phyloP scores from a whole-genome alignment of 2,888 invertebrate genomes.

The Griposia aprilina region DNA sequence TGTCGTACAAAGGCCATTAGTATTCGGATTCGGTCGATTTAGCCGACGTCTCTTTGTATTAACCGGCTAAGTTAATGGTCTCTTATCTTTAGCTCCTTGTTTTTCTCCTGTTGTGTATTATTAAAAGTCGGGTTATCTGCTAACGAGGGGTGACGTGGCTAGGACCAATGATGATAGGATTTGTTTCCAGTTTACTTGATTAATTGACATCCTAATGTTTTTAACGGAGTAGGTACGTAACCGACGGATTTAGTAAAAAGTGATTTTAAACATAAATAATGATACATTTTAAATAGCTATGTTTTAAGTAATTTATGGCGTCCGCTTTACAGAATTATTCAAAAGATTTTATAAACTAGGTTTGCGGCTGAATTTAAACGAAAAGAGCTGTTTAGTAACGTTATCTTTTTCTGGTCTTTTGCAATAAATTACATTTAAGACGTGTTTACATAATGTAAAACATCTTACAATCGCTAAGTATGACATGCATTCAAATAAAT shows the following conservation, averaged over 20 bases:
- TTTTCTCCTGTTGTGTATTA: conserved; percentile 83
- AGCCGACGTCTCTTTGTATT: conserved; percentile 83
- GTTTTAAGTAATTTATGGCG: conserved; percentile 40
- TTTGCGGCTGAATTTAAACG: conserved; percentile 16
- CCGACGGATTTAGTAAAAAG: conserved; percentile 26
- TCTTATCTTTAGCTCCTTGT: conserved; percentile 82
- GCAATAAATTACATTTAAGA: conserved; percentile 42
- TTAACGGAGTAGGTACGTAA: conserved; percentile 57
- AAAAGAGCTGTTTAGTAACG: conserved; percentile 17
- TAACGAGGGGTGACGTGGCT: conserved; percentile 79
- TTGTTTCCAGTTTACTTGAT: conserved; percentile 69
- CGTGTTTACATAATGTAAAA: conserved; percentile 43
- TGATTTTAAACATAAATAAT: conserved; percentile 51
- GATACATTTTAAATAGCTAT: conserved; percentile 49
- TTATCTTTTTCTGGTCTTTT: neutral
- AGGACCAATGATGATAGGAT: conserved; percentile 68
- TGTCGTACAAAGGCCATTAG: conserved; percentile 62
- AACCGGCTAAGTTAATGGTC: conserved; percentile 85
- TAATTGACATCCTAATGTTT: conserved; percentile 70
- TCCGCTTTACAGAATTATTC: conserved; percentile 30
- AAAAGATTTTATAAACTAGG: conserved; percentile 21
- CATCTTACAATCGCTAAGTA: conserved; percentile 29
- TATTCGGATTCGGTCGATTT: conserved; percentile 77
- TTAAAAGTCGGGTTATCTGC: conserved; percentile 82
- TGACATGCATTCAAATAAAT: conserved; percentile 55